phyloP scores from a whole-genome alignment of 2,113 vertebrate genomes.

The Xenopus tropicalis region UCB_Xtro_10.0 CM004445.2:21933001-21933500 shows the following conservation, averaged over 20 bases:
- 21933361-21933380: not conserved
- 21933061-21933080: no score
- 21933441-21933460: constrained; percentile 52
- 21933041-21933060: no score
- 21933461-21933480: constrained; percentile 76
- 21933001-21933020: no score
- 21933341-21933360: not conserved
- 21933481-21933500: constrained; percentile 73
- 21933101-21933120: no score
- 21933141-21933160: not conserved
- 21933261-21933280: not conserved
- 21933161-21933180: not conserved
- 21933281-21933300: not conserved
- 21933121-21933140: no score
- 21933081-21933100: no score
- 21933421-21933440: constrained; percentile 12
- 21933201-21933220: not conserved
- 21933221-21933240: not conserved
- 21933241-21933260: not conserved
- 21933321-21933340: not conserved
- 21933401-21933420: constrained; percentile 46
- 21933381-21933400: constrained; percentile 46
- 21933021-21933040: no score
- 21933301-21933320: no score
- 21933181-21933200: not conserved